Percentiles rank a stretch among this genome's conserved stretches.
These are phyloP conservation scores for Acanthurus tractus DNA, from an alignment of 2,797 vertebrate species.

Conservation along the genomic window DNA sequence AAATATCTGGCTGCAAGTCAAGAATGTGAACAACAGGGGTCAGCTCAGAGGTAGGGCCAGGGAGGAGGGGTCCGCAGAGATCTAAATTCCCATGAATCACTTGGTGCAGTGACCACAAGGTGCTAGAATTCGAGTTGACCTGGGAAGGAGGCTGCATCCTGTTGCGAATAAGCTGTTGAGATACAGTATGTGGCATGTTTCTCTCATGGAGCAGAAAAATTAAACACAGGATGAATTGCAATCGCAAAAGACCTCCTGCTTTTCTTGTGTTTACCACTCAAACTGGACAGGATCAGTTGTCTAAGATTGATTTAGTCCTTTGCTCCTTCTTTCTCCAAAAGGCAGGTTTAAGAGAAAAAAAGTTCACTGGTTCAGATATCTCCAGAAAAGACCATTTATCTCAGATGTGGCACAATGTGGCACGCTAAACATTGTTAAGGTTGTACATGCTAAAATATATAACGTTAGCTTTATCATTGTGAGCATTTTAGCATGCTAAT, in stretches of 20 bases:
- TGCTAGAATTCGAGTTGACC: slow-evolving; percentile 55
- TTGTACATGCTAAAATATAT: not conserved
- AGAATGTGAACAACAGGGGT: slow-evolving; percentile 64
- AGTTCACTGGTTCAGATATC: no score
- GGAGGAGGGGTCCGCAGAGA: slow-evolving; percentile 18
- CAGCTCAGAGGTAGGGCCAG: slow-evolving; percentile 14
- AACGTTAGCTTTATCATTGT: not conserved
- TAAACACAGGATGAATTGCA: no score
- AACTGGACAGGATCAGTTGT: no score
- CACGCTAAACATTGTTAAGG: not conserved
- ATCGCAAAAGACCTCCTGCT: no score
- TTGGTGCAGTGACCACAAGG: slow-evolving; percentile 46
- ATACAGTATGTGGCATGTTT: not conserved
- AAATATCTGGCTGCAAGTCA: slow-evolving; percentile 57
- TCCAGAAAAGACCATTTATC: no score
- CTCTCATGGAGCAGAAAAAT: not conserved
- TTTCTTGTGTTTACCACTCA: no score
- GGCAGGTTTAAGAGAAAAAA: no score
- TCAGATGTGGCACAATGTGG: not conserved
- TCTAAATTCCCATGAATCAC: slow-evolving; percentile 65
- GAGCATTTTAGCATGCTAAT: not conserved
- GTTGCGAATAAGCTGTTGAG: slow-evolving; percentile 22
- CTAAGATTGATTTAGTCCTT: no score
- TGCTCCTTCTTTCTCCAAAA: no score
- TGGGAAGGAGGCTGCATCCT: slow-evolving; percentile 52